Evolutionary conservation across 1,140 invertebrate species (phyloP), one percentile per base, ranked within the genome.

Genomic region (Phortica variegata): DNA sequence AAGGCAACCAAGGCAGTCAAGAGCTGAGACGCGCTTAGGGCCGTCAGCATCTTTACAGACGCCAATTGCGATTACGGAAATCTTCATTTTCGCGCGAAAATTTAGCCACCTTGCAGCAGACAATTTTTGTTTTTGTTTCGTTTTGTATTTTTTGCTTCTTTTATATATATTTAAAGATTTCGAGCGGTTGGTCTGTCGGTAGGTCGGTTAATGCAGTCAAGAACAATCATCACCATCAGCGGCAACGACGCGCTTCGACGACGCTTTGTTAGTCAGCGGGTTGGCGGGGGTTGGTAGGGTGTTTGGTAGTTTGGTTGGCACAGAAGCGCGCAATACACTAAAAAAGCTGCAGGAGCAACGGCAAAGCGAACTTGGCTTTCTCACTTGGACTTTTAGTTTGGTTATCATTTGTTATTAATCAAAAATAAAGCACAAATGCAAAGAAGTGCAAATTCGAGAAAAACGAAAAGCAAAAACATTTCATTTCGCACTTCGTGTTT

Each of bases 391-490:
- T n/a, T n/a, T n/a, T n/a, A n/a, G n/a, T n/a, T n/a, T n/a, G n/a
- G 10, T 62, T 68, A 68, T 68, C 63, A 68, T 69, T 68, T 68
- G 63, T 68, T 68, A 68, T 68, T 68, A 69, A 68, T 68, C 63
- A 63, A 61, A 58, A 56, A 38, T 38, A 55, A 68, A 57, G 43
- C 47, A 47, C 45, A 56, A 57, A 57, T 54, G 54, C 52, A 57
- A 62, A 65, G 54, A 61, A 54, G 53, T 58, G 58, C 47, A 51
- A 65, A 65, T 65, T 54, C 52, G 31, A 40, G 36, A 47, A 50
- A 45, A 44, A 41, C 15, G 19, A 16, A 23, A 39, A 43, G 20
- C 15, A 20, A 20, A 39, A 45, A 54, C 59, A 68, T 66, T 68
- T 69, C 54, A 69, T 61, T 68, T 68, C 63, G 68, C 63, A 68